These are phyloP conservation scores for Akabosia matsudoensis DNA, from an alignment of 1,140 invertebrate genomes.

Conservation along the genomic window DNA sequence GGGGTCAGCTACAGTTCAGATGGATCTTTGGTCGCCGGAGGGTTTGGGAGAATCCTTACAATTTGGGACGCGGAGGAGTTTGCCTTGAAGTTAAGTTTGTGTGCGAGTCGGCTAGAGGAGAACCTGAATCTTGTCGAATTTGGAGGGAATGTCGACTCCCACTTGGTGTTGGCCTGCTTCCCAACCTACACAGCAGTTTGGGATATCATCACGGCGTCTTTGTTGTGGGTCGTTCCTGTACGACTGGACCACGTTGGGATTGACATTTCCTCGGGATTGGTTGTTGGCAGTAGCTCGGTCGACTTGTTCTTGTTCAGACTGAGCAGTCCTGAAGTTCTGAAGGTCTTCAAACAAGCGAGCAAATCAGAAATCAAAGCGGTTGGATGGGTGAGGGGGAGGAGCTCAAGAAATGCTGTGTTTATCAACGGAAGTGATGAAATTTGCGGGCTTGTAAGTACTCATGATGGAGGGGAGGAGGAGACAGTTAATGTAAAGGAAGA, in stretches of 20 bases:
- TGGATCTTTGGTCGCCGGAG: conserved; percentile 70
- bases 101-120: conserved; percentile 43
- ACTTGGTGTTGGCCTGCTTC: conserved; percentile 63
- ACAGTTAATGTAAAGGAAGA: background rate
- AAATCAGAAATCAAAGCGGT: conserved; percentile 21
- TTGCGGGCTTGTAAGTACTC: conserved; percentile 6
- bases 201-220: conserved; percentile 65
- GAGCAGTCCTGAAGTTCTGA: conserved; percentile 28
- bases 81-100: conserved; percentile 53
- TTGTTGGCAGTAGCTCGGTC: conserved; percentile 60
- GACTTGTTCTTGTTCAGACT: conserved; percentile 31
- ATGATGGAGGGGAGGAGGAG: background rate
- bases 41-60: conserved; percentile 67
- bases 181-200: conserved; percentile 62
- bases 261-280: conserved; percentile 62
- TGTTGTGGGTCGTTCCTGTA: conserved; percentile 61
- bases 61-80: conserved; percentile 63
- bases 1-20: conserved; percentile 68
- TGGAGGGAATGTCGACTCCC: conserved; percentile 62
- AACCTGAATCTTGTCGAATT: conserved; percentile 59
- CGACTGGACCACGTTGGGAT: conserved; percentile 55
- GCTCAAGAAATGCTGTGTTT: conserved; percentile 22
- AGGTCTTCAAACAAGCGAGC: conserved; percentile 32
- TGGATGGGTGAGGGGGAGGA: conserved; percentile 27
- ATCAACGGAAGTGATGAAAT: conserved; percentile 32